A percentile compares a stretch with the other conserved stretches of the same genome.
Evolutionary conservation across 2,888 invertebrate species (phyloP).

Genomic region (Thumatha senex): DNA sequence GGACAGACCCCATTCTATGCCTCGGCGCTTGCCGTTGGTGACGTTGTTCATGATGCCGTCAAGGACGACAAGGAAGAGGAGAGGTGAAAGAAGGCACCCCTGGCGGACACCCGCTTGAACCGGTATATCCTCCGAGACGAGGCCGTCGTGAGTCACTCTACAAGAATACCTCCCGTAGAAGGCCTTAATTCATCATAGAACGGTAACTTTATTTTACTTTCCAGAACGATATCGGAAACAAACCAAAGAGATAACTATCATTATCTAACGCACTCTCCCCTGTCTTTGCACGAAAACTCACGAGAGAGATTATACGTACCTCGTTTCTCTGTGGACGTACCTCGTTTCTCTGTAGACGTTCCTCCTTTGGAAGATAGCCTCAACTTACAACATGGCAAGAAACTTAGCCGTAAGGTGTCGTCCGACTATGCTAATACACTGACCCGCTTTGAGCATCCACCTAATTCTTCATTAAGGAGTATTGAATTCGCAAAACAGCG

Average conservation of each 20-base stretch:
- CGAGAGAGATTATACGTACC: neutral
- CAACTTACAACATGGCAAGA: constrained; percentile 2
- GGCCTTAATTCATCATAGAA: no score
- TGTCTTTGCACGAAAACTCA: neutral
- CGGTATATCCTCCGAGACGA: no score
- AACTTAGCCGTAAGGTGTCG: constrained; percentile 7
- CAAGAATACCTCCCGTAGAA: no score
- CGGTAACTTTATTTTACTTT: no score
- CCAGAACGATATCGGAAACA: neutral
- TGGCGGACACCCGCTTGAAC: no score
- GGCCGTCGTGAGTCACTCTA: no score
- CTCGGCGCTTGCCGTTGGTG: no score
- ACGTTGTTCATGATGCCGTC: no score
- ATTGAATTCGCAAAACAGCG: constrained; percentile 4
- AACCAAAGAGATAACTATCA: neutral
- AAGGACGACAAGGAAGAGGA: no score
- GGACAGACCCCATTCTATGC: no score
- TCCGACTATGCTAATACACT: constrained; percentile 7
- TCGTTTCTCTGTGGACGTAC: neutral
- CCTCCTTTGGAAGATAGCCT: neutral
- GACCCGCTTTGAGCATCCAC: neutral
- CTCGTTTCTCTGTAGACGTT: neutral
- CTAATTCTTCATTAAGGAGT: neutral
- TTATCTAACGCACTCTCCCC: neutral
- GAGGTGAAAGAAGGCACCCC: no score